Base-by-base conservation (phyloP, 2,888 invertebrate genomes). In the Amblyteles armatorius region DNA sequence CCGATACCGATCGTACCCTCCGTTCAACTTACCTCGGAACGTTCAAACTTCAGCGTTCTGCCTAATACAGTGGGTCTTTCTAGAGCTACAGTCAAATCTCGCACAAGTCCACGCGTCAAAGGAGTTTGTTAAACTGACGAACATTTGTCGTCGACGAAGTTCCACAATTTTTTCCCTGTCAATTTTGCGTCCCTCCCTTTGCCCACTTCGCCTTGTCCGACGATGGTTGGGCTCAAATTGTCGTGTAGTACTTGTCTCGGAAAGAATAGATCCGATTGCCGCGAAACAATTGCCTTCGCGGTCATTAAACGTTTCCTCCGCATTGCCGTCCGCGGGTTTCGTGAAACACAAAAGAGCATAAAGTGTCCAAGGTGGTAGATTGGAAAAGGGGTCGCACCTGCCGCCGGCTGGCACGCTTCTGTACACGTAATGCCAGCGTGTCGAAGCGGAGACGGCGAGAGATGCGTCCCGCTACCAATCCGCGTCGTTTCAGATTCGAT, bases 371-470 rank as follows among this genome's bases (percentile, higher is more conserved):
- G 44, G 26, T 73, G 77, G 60, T 76, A 19, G 79, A 80, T 88
- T 83, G 85, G 71, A 88, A 92, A 91, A 87, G 90, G 90, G 91
- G 91, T 91, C 91, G 90, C 92, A 92, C 92, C 92, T 92, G 92
- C 91, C 86, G 77, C 79, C 85, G 86, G 83, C 81, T 83, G 84
- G 86, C 86, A 85, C 87, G 84, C 83, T 88, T 79, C 81, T 77
- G 76, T 44, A 84, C 67, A 67, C 77, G 77, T 78, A 68, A 19
- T 81, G 52, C 29, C 48, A 63, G 55, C 68, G 19, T 57, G 22
- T 13, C 33, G 67, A 16, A 77, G 65, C 50, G 19, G 13, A 85
- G 68, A 60, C 1, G 26, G 44, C 40, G 52, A 55, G 57, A 74
- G n/a, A 19, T 22, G 13, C 29, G 22, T 77, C 44, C 26, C 36